These are phyloP conservation scores for Macquaria australasica DNA, from an alignment of 2,113 vertebrate species.

Conservation along the genomic window DNA sequence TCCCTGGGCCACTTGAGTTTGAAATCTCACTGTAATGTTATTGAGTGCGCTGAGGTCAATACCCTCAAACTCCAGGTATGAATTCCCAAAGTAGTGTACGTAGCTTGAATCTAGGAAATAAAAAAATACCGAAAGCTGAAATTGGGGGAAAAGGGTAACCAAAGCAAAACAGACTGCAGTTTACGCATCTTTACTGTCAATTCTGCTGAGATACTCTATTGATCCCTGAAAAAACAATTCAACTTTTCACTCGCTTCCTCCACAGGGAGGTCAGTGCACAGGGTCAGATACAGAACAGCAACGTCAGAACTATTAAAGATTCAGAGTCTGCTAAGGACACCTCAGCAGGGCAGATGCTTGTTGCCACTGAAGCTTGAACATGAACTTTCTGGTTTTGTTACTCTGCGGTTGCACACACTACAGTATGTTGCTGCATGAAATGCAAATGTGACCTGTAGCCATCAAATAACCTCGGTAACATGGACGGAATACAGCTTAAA, in stretches of 20 bases:
- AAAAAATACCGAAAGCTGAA: slow-evolving; percentile 8
- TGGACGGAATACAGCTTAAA: slow-evolving; percentile 27
- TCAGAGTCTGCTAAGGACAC: slow-evolving; percentile 29
- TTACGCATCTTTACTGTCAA: slow-evolving; percentile 34
- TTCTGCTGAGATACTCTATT: slow-evolving; percentile 44
- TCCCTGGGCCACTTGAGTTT: slow-evolving; percentile 80
- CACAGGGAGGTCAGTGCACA: slow-evolving; percentile 27
- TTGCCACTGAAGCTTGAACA: neutral
- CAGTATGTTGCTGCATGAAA: neutral
- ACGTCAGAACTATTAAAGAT: slow-evolving; percentile 49
- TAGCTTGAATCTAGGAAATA: slow-evolving; percentile 80
- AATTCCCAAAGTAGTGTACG: slow-evolving; percentile 83
- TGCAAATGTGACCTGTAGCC: slow-evolving; percentile 29
- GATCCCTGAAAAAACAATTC: slow-evolving; percentile 50
- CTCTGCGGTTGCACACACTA: neutral
- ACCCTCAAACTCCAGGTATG: slow-evolving; percentile 88
- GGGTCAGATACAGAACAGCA: slow-evolving; percentile 30
- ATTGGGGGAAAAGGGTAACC: slow-evolving; percentile 3
- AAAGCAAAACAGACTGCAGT: slow-evolving; percentile 22
- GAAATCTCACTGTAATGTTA: slow-evolving; percentile 86
- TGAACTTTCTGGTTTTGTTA: slow-evolving; percentile 31
- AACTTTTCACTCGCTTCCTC: slow-evolving; percentile 45
- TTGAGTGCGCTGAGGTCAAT: slow-evolving; percentile 81
- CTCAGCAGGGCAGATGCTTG: slow-evolving; percentile 16
- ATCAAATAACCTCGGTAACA: slow-evolving; percentile 39